A percentile compares a stretch with the other conserved stretches of the same genome.
Conservation (phyloP, 2,797 vertebrate species). For the Spinus pinus region DNA sequence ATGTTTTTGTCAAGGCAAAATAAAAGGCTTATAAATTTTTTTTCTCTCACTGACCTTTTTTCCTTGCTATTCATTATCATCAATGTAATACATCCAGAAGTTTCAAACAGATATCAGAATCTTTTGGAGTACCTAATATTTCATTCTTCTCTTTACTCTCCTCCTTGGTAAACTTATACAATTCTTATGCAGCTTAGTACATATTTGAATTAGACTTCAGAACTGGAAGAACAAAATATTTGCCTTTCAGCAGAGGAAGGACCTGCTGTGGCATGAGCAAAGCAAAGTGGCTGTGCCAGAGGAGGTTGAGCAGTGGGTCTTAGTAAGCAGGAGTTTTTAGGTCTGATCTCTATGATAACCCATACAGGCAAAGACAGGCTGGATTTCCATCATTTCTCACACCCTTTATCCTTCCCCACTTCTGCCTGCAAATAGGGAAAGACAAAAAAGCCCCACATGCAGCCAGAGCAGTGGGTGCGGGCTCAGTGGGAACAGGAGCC, state of each 20-base stretch:
- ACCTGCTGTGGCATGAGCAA: not conserved
- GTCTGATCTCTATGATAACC: not conserved
- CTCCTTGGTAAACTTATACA: not conserved
- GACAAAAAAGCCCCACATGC: fast-evolving
- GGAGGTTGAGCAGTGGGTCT: not conserved
- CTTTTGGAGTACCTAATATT: not conserved
- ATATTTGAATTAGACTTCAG: not conserved
- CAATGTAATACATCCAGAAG: not conserved
- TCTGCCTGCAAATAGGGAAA: not conserved
- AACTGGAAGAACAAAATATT: not conserved
- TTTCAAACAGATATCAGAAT: not conserved
- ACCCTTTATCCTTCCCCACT: not conserved
- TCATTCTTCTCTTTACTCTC: not conserved
- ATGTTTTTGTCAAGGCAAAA: not conserved
- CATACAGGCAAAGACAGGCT: not conserved
- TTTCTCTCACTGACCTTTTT: not conserved
- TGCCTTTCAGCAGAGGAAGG: not conserved
- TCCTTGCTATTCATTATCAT: not conserved
- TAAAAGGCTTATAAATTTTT: not conserved
- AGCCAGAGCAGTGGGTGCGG: not conserved
- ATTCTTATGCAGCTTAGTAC: not conserved
- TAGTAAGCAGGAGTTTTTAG: not conserved
- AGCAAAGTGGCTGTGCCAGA: fast-evolving
- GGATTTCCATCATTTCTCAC: not conserved
- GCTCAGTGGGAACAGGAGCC: not conserved